Conservation (phyloP, 2,113 vertebrate genomes). For the Hemiprocne comata region DNA sequence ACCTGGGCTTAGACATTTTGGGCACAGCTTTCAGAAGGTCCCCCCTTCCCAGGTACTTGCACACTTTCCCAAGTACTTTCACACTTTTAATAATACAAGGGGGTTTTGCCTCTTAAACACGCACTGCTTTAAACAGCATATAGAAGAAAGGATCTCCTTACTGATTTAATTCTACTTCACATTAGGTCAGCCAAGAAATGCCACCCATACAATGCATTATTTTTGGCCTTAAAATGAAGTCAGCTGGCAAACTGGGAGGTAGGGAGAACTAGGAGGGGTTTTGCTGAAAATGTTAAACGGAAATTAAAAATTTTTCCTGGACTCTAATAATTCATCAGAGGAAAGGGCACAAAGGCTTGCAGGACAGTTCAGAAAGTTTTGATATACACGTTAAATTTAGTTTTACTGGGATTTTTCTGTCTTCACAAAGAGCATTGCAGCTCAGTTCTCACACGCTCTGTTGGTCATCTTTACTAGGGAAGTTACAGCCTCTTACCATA, state of each 20-base stretch:
- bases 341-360: background rate
- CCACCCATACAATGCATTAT: background rate
- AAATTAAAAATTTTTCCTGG: background rate
- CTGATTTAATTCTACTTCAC: background rate
- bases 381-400: background rate
- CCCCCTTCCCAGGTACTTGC: background rate
- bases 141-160: background rate
- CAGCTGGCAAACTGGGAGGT: background rate
- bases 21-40: background rate
- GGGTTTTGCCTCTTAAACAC: background rate
- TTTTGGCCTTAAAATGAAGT: background rate
- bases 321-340: background rate
- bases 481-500: background rate
- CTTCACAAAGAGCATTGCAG: background rate
- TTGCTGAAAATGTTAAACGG: background rate
- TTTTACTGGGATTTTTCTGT: background rate
- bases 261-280: background rate
- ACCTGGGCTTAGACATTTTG: background rate
- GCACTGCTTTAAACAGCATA: background rate
- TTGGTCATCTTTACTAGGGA: background rate
- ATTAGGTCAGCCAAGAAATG: background rate
- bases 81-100: background rate
- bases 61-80: background rate
- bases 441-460: background rate
- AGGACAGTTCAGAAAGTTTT: background rate